Evolutionary conservation across 2,113 vertebrate species (phyloP).

Genomic region (Desmodus rotundus): DNA sequence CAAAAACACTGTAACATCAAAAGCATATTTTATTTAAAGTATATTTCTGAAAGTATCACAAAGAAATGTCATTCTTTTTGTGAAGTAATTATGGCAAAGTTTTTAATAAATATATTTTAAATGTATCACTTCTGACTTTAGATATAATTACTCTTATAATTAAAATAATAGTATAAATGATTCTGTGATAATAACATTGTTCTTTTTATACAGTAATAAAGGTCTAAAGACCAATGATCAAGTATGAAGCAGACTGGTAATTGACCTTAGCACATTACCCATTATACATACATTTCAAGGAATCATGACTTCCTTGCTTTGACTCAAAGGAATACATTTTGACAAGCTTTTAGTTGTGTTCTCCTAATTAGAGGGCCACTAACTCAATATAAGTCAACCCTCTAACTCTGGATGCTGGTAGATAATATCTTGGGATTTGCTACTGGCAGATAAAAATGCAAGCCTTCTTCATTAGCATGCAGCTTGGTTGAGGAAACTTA

Average conservation of each 20-base stretch:
- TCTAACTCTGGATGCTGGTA: not conserved
- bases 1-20: not conserved
- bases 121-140: not conserved
- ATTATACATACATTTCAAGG: not conserved
- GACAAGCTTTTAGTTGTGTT: constrained; percentile 42
- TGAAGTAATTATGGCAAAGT: not conserved
- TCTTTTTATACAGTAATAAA: constrained; percentile 1
- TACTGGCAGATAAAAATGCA: constrained; percentile 5
- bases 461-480: constrained; percentile 69
- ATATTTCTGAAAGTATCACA: not conserved
- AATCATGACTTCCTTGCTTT: constrained; percentile 48
- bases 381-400: not conserved
- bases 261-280: not conserved
- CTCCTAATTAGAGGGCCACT: not conserved
- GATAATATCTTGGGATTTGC: constrained; percentile 51
- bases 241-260: not conserved
- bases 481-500: constrained; percentile 36
- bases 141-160: not conserved
- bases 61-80: not conserved
- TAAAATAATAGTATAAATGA: not conserved
- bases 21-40: not conserved
- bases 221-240: constrained; percentile 2
- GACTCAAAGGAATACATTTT: constrained; percentile 30
- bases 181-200: not conserved
- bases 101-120: not conserved